phyloP scores from a whole-genome alignment of 2,113 vertebrate species.

The Saguinus imperator region DNA sequence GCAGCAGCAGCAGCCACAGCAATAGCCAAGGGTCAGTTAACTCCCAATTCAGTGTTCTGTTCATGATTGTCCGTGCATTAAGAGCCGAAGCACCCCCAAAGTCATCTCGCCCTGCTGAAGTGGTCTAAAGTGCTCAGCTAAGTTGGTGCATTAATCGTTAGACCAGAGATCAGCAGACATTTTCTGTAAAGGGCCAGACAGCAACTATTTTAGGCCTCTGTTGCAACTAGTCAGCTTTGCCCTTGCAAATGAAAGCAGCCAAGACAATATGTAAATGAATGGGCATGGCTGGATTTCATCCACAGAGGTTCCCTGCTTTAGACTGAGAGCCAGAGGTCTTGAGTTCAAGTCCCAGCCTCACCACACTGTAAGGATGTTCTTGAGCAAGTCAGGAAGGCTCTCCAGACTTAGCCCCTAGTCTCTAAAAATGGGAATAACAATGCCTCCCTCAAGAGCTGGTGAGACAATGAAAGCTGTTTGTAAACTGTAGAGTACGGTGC shows the following conservation, averaged over 20 bases:
- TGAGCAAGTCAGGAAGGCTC: not conserved
- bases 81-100: not conserved
- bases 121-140: not conserved
- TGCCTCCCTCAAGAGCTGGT: not conserved
- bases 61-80: not conserved
- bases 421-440: not conserved
- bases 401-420: not conserved
- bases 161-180: not conserved
- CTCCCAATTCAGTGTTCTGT: no score
- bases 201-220: not conserved
- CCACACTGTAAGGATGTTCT: no score
- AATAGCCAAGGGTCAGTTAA: not conserved
- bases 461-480: fast-evolving
- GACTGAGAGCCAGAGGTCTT: not conserved
- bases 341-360: not conserved
- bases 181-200: not conserved
- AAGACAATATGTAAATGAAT: not conserved
- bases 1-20: not conserved
- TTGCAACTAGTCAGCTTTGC: no score
- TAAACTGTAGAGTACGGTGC: not conserved
- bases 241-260: fast-evolving
- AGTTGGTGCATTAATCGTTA: not conserved
- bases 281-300: not conserved
- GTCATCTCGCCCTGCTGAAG: not conserved
- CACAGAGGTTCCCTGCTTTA: not conserved